Conservation (phyloP, 2,113 vertebrate species). For the Deroptyus accipitrinus region DNA sequence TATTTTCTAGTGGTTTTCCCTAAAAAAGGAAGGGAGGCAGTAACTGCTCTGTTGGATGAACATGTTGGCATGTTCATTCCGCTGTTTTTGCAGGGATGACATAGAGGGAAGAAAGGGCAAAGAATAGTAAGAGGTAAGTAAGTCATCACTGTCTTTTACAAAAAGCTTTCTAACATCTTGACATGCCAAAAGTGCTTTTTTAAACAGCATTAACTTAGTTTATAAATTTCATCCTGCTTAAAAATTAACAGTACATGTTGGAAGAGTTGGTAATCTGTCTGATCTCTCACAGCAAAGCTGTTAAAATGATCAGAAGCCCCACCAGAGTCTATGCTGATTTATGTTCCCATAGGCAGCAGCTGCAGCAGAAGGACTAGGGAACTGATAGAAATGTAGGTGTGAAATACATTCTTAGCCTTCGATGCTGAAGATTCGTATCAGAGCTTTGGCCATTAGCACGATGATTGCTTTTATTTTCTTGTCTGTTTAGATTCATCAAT, state of each 20-base stretch:
- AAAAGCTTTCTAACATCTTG: background rate
- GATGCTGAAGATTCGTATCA: background rate
- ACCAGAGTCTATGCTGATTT: background rate
- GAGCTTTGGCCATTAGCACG: background rate
- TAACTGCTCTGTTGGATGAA: background rate
- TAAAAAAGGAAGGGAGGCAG: background rate
- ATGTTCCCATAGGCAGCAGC: background rate
- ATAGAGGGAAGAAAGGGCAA: background rate
- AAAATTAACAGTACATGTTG: background rate
- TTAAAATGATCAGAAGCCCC: background rate
- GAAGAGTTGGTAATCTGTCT: background rate
- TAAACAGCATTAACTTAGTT: background rate
- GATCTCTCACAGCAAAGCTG: background rate
- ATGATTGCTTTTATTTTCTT: background rate
- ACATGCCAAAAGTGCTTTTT: background rate
- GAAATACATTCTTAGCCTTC: background rate
- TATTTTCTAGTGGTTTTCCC: background rate
- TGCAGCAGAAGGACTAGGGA: background rate
- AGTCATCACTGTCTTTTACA: background rate
- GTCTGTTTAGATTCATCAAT: background rate
- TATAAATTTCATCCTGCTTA: background rate
- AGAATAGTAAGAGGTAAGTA: background rate
- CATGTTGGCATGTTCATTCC: rapidly evolving
- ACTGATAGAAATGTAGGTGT: background rate
- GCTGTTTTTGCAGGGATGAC: rapidly evolving